phyloP scores from a whole-genome alignment of 2,113 vertebrate species.

The Sisor rabdophorus region DNA sequence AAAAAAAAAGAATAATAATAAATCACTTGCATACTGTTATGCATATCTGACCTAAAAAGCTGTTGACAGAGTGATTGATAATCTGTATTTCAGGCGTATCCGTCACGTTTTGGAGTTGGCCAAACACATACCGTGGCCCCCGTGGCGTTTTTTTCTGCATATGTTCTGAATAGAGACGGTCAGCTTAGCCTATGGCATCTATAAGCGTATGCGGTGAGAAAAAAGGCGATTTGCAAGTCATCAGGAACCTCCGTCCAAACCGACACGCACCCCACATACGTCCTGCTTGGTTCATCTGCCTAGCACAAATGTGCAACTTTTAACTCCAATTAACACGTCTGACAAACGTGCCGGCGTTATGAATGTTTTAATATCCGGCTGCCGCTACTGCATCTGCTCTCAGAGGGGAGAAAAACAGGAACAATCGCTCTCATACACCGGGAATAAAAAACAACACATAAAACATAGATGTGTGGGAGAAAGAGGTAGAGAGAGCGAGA shows the following conservation, averaged over 20 bases:
- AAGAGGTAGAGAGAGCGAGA: background rate
- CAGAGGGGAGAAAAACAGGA: conserved; percentile 19
- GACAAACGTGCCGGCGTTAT: conserved; percentile 46
- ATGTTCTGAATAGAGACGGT: conserved; percentile 11
- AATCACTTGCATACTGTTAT: background rate
- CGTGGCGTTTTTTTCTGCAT: conserved; percentile 2
- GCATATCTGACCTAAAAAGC: background rate
- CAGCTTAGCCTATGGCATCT: background rate
- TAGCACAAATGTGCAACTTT: conserved; percentile 43
- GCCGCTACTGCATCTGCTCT: conserved; percentile 30
- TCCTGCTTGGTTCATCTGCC: conserved; percentile 23
- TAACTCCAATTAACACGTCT: conserved; percentile 51
- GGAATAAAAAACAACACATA: conserved; percentile 15
- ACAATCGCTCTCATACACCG: conserved; percentile 11
- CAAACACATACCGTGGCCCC: background rate
- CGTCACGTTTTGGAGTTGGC: background rate
- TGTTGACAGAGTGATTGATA: conserved; percentile 18
- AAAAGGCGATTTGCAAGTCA: conserved; percentile 19
- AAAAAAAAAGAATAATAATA: background rate
- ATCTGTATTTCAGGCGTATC: background rate
- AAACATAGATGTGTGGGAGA: background rate
- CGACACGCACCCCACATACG: background rate
- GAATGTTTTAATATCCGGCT: conserved; percentile 50
- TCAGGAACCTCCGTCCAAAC: background rate
- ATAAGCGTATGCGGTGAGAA: background rate